Percentiles rank a stretch among this genome's conserved stretches.
Evolutionary conservation across 2,797 vertebrate genomes (phyloP).

Genomic region (Vultur gryphus): DNA sequence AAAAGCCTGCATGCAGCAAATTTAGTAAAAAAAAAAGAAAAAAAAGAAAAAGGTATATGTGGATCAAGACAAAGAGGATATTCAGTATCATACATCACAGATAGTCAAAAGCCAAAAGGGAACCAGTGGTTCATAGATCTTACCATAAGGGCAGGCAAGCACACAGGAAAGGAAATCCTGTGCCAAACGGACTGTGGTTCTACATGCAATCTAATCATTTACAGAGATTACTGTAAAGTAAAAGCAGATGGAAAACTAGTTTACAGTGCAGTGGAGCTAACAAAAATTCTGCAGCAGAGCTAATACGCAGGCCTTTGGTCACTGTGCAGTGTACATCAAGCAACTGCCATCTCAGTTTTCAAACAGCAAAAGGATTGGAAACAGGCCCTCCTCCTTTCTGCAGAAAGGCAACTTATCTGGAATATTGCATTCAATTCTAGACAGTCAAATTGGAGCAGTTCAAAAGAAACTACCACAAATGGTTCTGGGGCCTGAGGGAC

Average conservation of each 20-base stretch:
- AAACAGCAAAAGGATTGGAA: neutral
- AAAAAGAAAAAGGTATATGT: neutral
- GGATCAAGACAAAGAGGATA: neutral
- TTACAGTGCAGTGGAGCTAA: neutral
- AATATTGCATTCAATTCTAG: neutral
- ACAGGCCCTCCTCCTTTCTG: neutral
- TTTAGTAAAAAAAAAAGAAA: neutral
- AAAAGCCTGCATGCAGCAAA: neutral
- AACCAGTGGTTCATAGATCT: neutral
- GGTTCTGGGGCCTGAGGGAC: slow-evolving; percentile 5
- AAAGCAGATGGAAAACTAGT: slow-evolving; percentile 45
- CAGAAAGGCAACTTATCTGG: neutral
- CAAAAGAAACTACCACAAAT: slow-evolving; percentile 46
- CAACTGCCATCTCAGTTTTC: neutral
- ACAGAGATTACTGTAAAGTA: slow-evolving; percentile 19
- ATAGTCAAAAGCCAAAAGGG: neutral
- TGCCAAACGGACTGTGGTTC: neutral
- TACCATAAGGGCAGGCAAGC: neutral
- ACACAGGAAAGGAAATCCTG: neutral
- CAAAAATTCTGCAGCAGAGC: neutral
- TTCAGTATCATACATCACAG: neutral
- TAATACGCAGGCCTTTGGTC: neutral
- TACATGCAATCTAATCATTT: neutral
- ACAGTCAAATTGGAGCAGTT: slow-evolving; percentile 9
- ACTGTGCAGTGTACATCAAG: neutral